phyloP scores from a whole-genome alignment of 2,888 invertebrate species.

The Pyrochroa serraticornis region DNA sequence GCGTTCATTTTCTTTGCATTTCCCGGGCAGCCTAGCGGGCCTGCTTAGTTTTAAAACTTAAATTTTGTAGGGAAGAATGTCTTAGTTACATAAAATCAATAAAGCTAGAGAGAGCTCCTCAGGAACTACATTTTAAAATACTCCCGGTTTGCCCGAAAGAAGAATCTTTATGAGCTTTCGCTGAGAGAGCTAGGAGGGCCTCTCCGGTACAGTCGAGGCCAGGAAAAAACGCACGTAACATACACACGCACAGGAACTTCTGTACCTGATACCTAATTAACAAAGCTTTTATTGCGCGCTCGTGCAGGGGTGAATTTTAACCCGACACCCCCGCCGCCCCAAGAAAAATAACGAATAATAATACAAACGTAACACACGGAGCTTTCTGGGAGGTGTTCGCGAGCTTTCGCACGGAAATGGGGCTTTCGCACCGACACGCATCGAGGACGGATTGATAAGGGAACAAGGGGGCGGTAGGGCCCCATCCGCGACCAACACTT shows the following conservation, averaged over 20 bases:
- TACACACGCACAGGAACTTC: neutral
- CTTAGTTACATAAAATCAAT: constrained; percentile 60
- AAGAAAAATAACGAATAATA: constrained; percentile 25
- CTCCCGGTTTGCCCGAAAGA: constrained; percentile 39
- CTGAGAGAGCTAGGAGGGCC: neutral
- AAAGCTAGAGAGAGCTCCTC: constrained; percentile 56
- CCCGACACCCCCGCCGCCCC: constrained; percentile 13
- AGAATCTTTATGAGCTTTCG: constrained; percentile 48
- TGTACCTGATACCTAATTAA: constrained; percentile 22
- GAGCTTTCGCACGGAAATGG: neutral
- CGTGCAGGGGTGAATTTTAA: neutral
- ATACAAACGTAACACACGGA: constrained; percentile 21
- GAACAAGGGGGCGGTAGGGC: no score
- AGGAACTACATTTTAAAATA: constrained; percentile 57
- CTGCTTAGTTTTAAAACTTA: constrained; percentile 60
- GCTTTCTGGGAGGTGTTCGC: constrained; percentile 13
- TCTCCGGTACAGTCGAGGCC: constrained; percentile 8
- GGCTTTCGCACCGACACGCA: no score
- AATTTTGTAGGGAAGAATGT: constrained; percentile 58
- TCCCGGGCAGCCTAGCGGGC: constrained; percentile 48
- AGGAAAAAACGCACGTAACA: constrained; percentile 9
- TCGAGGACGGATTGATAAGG: no score
- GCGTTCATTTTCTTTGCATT: constrained; percentile 51
- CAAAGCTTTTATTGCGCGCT: constrained; percentile 10
- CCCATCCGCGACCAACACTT: no score